These are phyloP conservation scores for Dinomys branickii DNA, from an alignment of 2,113 vertebrate species.

Conservation along the genomic window DNA sequence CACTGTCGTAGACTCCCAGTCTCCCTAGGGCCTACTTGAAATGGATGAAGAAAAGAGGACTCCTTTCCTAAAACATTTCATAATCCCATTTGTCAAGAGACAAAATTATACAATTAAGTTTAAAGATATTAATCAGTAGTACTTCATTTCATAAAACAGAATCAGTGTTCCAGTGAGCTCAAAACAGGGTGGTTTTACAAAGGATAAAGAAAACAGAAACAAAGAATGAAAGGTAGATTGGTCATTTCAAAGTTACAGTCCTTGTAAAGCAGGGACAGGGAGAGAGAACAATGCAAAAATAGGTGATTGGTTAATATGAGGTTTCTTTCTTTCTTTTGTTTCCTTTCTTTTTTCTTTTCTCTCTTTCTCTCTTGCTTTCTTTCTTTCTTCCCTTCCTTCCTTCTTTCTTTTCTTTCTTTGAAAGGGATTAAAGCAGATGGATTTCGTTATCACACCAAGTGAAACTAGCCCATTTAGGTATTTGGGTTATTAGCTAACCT, in stretches of 20 bases:
- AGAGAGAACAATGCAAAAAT: not conserved
- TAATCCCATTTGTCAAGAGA: not conserved
- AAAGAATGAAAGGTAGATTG: not conserved
- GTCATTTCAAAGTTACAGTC: not conserved
- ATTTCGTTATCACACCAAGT: not conserved
- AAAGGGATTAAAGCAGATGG: not conserved
- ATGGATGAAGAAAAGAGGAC: not conserved
- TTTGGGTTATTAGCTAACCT: not conserved
- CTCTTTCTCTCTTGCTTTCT: too few relatives aligned
- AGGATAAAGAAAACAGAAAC: not conserved
- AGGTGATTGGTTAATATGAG: not conserved
- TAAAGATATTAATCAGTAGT: not conserved
- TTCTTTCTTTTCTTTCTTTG: too few relatives aligned
- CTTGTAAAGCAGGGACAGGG: not conserved
- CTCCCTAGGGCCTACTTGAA: not conserved
- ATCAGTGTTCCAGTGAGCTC: not conserved
- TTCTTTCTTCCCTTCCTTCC: too few relatives aligned
- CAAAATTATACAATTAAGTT: not conserved
- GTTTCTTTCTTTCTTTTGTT: not conserved
- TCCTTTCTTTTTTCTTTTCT: not conserved
- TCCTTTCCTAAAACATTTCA: not conserved
- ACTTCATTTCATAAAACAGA: not conserved
- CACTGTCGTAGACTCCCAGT: not conserved
- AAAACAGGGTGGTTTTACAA: not conserved
- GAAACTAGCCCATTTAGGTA: not conserved